Base-by-base conservation (phyloP, 2,888 invertebrate species). In the Rhaphigaster nebulosa region DNA sequence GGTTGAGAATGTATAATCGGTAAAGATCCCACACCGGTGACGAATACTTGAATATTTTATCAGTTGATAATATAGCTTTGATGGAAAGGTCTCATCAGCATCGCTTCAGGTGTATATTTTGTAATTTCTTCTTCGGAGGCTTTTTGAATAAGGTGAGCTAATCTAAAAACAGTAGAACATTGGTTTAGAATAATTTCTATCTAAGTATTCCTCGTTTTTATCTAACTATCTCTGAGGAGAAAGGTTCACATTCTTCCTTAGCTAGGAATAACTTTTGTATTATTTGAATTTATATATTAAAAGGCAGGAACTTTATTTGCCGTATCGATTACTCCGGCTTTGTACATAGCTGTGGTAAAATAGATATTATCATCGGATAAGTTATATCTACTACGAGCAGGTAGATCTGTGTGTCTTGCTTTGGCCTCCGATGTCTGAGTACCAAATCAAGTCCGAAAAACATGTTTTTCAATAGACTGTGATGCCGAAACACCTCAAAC, bases 11-110 rank as follows among this genome's bases (percentile, higher is more conserved):
- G 84, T 50, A 84, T 84, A 84, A 84, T 84, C 84, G 45, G 45
- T 84, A 45, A n/a, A 45, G 84, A 84, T 84, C 84, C 84, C 80
- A 80, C 41, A 45, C 45, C 80, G 1, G 26, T 34, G 84, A 84
- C 45, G 84, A 84, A 84, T 50, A 84, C 84, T 45, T 84, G 84
- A 84, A 84, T 84, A 84, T 84, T 84, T 84, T 84, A 84, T 45
- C 84, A 50, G 45, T 45, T 84, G 84, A 84, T 84, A 84, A n/a
- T 41, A 80, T 80, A 41, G 23, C 38, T 80, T 80, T 80, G 84
- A 45, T 84, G 45, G 45, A 84, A 84, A 84, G 84, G 84, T 84
- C 84, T 45, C 84, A 84, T 84, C 84, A 84, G 13, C 84, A 84
- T 84, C 45, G 45, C 84, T 84, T 45, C 84, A 45, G 45, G 45